phyloP scores from a whole-genome alignment of 2,113 vertebrate species.

The Gnathonemus echidnorhynchus region DNA sequence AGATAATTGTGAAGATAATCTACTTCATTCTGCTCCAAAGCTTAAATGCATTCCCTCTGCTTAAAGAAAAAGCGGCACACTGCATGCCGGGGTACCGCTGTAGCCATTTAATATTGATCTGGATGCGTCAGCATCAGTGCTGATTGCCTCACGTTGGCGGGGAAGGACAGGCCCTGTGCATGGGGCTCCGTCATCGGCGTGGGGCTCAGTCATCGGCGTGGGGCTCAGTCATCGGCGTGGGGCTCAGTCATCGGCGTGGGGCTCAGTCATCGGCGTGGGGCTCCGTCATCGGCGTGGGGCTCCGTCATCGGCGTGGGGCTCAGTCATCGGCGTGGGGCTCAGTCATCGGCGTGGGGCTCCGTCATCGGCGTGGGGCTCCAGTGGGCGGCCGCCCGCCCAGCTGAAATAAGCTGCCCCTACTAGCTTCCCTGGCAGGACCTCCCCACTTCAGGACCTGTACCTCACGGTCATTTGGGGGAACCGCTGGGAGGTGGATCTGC shows the following conservation, averaged over 20 bases:
- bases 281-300: not conserved
- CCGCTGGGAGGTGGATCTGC: not conserved
- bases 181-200: not conserved
- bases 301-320: not conserved
- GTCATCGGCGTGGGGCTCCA: not conserved
- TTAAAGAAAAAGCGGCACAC: not conserved
- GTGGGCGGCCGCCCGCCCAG: not conserved
- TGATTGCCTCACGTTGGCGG: not conserved
- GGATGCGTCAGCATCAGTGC: not conserved
- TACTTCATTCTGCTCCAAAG: not conserved
- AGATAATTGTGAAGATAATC: slow-evolving; percentile 1
- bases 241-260: not conserved
- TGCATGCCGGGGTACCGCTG: not conserved
- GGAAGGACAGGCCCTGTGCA: not conserved
- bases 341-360: not conserved
- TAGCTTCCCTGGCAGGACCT: not conserved
- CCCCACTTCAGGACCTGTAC: not conserved
- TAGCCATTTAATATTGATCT: slow-evolving; percentile 5
- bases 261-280: not conserved
- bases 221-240: not conserved
- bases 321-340: not conserved
- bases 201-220: not conserved
- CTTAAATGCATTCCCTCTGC: not conserved
- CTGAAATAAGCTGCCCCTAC: not conserved
- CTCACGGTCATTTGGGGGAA: not conserved